Evolutionary conservation across 2,888 invertebrate genomes (phyloP).

Genomic region (Cenopis cana): DNA sequence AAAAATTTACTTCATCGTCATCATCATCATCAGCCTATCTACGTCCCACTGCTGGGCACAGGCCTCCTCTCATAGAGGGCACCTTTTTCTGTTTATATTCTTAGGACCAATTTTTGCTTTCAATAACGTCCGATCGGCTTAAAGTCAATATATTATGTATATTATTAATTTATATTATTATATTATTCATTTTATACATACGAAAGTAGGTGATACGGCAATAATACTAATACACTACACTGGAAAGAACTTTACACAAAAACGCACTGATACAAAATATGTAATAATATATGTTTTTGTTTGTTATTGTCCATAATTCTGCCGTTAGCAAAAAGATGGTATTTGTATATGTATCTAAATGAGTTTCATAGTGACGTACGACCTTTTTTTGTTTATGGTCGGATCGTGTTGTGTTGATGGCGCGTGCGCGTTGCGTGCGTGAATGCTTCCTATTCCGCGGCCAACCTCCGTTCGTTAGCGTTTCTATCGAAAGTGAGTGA

Average conservation of each 20-base stretch:
- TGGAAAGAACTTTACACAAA: background rate
- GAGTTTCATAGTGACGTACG: background rate
- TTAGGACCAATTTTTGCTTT: no score
- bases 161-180: no score
- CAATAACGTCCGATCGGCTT: no score
- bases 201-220: no score
- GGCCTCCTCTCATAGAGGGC: no score
- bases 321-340: background rate
- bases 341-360: background rate
- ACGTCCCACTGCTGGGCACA: no score
- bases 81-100: no score
- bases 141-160: no score
- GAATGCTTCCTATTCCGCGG: slow-evolving; percentile 49
- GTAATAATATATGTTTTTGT: no score
- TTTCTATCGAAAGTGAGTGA: slow-evolving; percentile 33
- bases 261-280: background rate
- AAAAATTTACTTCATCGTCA: no score
- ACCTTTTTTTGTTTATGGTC: background rate
- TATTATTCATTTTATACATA: no score
- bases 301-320: background rate
- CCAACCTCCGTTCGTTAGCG: slow-evolving; percentile 48
- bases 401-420: slow-evolving; percentile 31
- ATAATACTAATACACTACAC: background rate
- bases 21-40: no score
- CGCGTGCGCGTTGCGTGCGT: slow-evolving; percentile 58